Percentiles rank a stretch among this genome's conserved stretches.
phyloP scores from a whole-genome alignment of 2,888 invertebrate genomes.

The Nematopogon swammerdamellus region DNA sequence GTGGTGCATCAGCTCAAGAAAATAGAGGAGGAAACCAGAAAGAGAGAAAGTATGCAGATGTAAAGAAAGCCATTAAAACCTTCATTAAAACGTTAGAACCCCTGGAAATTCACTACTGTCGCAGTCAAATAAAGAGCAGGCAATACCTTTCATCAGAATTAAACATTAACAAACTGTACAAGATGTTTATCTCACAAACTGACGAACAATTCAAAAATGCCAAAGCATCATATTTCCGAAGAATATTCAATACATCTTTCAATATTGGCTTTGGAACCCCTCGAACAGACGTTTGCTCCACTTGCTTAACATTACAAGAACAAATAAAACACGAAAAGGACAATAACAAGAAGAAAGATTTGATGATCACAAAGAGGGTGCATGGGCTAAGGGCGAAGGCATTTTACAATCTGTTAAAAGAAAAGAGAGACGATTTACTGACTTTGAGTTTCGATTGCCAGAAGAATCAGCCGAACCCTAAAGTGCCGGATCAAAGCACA shows the following conservation, averaged over 20 bases:
- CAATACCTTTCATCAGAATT: conserved; percentile 10
- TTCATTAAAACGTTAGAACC: conserved; percentile 8
- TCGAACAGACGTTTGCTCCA: conserved; percentile 10
- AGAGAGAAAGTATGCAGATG: conserved; percentile 2
- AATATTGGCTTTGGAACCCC: conserved; percentile 12
- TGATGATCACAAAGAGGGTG: conserved; percentile 7
- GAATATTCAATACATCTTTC: conserved; percentile 10
- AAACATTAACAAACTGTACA: conserved; percentile 10
- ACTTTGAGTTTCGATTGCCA: conserved; percentile 18
- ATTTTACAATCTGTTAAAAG: conserved; percentile 13
- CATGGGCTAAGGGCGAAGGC: conserved; percentile 14
- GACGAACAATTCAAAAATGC: conserved; percentile 5
- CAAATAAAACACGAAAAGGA: conserved; percentile 5
- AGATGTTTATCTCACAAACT: conserved; percentile 4
- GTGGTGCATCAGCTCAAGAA: too few relatives aligned
- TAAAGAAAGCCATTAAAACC: neutral
- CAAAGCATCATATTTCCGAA: conserved; percentile 8
- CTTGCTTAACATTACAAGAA: conserved; percentile 7
- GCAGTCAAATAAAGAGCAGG: conserved; percentile 2
- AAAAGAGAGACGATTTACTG: conserved; percentile 8
- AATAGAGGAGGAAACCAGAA: conserved; percentile 9
- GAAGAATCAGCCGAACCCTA: conserved; percentile 17
- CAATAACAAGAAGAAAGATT: conserved; percentile 1
- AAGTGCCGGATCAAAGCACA: conserved; percentile 16
- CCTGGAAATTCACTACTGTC: conserved; percentile 10